A percentile compares a stretch with the other conserved stretches of the same genome.
Evolutionary conservation across 2,888 invertebrate species (phyloP).

Genomic region (Gastracanthus pulcherrimus): DNA sequence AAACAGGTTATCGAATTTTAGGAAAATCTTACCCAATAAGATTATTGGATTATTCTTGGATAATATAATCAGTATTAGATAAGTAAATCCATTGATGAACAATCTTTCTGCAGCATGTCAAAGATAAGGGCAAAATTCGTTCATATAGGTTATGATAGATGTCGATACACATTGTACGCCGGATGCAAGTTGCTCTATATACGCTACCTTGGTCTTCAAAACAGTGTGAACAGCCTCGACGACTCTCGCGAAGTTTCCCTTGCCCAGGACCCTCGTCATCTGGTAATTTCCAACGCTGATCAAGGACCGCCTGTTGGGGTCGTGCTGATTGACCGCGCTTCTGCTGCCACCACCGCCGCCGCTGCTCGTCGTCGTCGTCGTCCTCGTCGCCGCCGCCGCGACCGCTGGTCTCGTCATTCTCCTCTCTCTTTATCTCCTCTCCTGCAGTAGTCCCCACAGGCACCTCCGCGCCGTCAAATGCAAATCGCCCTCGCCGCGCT

Average conservation of each 20-base stretch:
- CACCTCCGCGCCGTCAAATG: background rate
- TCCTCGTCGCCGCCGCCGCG: background rate
- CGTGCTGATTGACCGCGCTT: conserved; percentile 65
- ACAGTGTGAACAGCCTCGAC: conserved; percentile 86
- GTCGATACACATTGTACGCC: background rate
- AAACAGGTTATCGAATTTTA: too few species aligned
- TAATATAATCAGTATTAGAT: too few species aligned
- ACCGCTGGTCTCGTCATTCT: background rate
- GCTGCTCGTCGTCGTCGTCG: background rate
- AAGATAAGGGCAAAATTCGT: too few species aligned
- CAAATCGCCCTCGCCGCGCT: too few species aligned
- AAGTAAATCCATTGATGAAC: too few species aligned
- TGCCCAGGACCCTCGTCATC: conserved; percentile 85
- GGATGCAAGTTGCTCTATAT: background rate
- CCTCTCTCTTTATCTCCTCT: too few species aligned
- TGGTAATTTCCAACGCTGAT: conserved; percentile 85
- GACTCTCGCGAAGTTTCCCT: conserved; percentile 88
- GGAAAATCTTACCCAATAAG: too few species aligned
- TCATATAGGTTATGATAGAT: background rate
- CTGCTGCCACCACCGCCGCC: background rate
- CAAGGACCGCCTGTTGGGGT: conserved; percentile 72
- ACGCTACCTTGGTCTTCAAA: conserved; percentile 83
- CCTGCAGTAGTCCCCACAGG: too few species aligned
- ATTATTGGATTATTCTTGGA: too few species aligned
- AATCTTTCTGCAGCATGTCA: conserved; percentile 17